phyloP scores from a whole-genome alignment of 2,888 invertebrate species.

The Drosophila yooni region DNA sequence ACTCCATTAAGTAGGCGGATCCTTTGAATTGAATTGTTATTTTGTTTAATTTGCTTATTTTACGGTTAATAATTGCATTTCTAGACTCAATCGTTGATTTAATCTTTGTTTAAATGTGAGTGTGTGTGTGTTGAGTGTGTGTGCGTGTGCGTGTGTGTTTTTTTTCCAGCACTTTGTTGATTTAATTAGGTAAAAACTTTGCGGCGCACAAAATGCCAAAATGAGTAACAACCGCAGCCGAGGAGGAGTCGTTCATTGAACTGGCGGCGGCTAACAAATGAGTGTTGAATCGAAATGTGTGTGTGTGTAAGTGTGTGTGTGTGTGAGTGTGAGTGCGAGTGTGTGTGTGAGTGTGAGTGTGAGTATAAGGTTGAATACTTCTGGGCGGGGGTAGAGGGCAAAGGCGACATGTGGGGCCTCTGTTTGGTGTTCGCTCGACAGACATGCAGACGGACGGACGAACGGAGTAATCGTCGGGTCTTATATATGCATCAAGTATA shows the following conservation, averaged over 20 bases:
- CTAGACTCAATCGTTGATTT: conserved; percentile 7
- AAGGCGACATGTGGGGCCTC: conserved; percentile 26
- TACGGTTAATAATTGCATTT: conserved; percentile 59
- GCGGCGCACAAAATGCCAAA: conserved; percentile 61
- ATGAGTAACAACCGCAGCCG: conserved; percentile 63
- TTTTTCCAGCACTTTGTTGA: conserved; percentile 60
- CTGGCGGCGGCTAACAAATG: conserved; percentile 50
- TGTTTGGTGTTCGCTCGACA: not conserved
- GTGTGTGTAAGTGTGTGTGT: not conserved
- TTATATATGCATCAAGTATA: not conserved
- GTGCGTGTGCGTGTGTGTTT: conserved; percentile 9
- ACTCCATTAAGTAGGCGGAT: not conserved
- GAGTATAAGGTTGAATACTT: conserved; percentile 10
- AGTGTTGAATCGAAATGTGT: conserved; percentile 23
- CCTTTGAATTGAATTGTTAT: conserved; percentile 25
- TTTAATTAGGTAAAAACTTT: conserved; percentile 75
- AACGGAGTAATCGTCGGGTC: conserved; percentile 7
- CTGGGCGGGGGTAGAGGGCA: conserved; percentile 3
- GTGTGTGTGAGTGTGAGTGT: not conserved
- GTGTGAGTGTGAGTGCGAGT: not conserved
- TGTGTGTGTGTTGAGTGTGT: not conserved
- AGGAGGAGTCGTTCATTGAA: conserved; percentile 61
- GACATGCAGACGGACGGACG: not conserved
- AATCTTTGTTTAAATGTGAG: not conserved
- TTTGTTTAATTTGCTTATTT: conserved; percentile 44